Base-by-base conservation (phyloP, 2,888 invertebrate genomes). In the Drosophila percnosoma region DNA sequence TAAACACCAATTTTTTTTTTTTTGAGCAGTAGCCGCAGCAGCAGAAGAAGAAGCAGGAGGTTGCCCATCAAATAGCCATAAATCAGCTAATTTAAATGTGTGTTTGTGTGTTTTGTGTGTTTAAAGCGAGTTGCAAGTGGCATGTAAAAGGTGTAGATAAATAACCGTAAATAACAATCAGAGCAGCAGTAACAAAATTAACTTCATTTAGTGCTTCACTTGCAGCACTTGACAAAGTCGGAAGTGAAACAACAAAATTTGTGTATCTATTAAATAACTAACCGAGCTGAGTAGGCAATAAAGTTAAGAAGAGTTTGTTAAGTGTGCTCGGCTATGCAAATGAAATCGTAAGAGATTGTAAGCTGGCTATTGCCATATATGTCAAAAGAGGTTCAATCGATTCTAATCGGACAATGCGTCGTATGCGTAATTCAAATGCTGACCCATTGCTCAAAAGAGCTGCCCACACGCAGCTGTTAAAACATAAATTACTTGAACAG, bases 1-100 rank as follows among this genome's bases (percentile, higher is more conserved):
- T 71, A 75, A 75, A 78, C 69, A 63, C 67, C 69, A 71, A 15
- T 49, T 73, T 34, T 31, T 70, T 77, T n/a, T 68, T 29, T 70
- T 73, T 68, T 38, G 34, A 53, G 77, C 71, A 59, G 71, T 52
- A 63, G 76, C 73, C 33, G 36, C 11, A 34, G 24, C 60, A 38
- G 62, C n/a, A 33, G 68, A 18, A 2, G 27, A 27, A 40, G 31
- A 40, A 31, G 21, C 31, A 42, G 36, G 40, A 24, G 45, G 67
- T 31, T 82, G 75, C 54, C 80, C 89, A 90, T 90, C 82, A 90
- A 90, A 89, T 78, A 54, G 63, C 77, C 89, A 89, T 90, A 90
- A 90, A 90, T 90, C 90, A 89, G 80, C 65, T 82, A 75, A 90
- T 90, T 90, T 87, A 87, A 83, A 80, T 76, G 73, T 80, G 49